Evolutionary conservation across 2,113 vertebrate genomes (phyloP), one percentile per base, ranked within the genome.

Genomic region (Halichoerus grypus): DNA sequence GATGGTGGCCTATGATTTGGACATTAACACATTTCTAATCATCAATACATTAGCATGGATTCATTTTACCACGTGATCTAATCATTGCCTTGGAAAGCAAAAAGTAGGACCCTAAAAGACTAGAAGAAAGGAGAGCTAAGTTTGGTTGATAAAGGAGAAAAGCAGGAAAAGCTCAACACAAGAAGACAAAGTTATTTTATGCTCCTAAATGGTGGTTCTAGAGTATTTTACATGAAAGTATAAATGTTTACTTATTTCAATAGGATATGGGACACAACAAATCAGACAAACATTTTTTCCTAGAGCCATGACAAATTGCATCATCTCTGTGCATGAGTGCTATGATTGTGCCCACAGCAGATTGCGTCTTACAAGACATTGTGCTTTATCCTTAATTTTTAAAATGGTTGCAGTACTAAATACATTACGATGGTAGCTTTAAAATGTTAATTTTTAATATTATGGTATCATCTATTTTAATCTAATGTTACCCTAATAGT

Each of bases 401-500:
- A 84, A 95, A 57, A 4, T 22, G 19, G 51, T 59, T 53, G 1
- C 51, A 79, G 31, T 49, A 5, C 18, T 72, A 90, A 89, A 90
- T n/a, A 33, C 28, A 81, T 59, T 36, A 88, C 7, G 96, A 36
- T 83, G 9, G 26, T 21, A 86, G 53, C 22, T 80, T 96, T 79
- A 88, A 87, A 22, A 88, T 92, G 69, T 63, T 77, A 18, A 59
- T 46, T 71, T 93, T 93, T 82, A 80, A 65, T 92, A 84, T 55
- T 86, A 77, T 22, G 39, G 4, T 72, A 89, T 65, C 31, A 89
- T 76, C 21, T 74, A 59, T 71, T 96, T 95, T 88, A 93, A 96
- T 53, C 46, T 49, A 28, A 80, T 57, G 7, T 69, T 81, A 95
- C 76, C 8, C 39, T 90, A 88, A 71, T 26, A 92, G 76, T 71